phyloP scores from a whole-genome alignment of 2,113 vertebrate species.

The Nettapus auritus region DNA sequence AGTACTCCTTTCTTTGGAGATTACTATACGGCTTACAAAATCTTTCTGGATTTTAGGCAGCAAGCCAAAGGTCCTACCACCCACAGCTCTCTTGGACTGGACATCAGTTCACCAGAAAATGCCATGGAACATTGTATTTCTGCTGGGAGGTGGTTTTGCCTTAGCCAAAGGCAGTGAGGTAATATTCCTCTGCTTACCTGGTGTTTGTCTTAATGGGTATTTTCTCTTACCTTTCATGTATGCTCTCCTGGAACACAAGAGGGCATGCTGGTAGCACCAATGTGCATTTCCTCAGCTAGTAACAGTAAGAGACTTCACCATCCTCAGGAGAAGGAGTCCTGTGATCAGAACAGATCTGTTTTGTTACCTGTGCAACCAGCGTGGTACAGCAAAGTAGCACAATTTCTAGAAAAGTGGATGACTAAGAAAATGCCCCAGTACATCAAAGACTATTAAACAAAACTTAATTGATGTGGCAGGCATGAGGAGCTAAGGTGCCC shows the following conservation, averaged over 20 bases:
- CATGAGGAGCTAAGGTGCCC: background rate
- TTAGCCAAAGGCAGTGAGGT: conserved; percentile 93
- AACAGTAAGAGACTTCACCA: background rate
- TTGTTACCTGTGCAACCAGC: accelerated
- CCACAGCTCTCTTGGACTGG: conserved; percentile 86
- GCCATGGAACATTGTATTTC: conserved; percentile 91
- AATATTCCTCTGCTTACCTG: background rate
- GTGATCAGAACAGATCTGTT: background rate
- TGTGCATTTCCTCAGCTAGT: accelerated
- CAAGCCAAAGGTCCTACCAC: conserved; percentile 62
- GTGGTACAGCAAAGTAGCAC: background rate
- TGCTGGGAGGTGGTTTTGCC: conserved; percentile 93
- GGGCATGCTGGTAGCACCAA: conserved; percentile 31
- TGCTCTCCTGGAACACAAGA: conserved; percentile 37
- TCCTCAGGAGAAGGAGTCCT: background rate
- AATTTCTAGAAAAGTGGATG: background rate
- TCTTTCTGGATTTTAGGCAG: conserved; percentile 50
- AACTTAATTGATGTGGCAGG: background rate
- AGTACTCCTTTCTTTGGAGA: background rate
- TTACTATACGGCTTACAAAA: background rate
- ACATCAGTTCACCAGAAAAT: conserved; percentile 84
- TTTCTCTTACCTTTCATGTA: accelerated
- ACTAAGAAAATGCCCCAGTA: background rate
- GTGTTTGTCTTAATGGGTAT: background rate
- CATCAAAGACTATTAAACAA: background rate